Base-by-base conservation (phyloP, 2,113 vertebrate species). In the Sander vitreus region DNA sequence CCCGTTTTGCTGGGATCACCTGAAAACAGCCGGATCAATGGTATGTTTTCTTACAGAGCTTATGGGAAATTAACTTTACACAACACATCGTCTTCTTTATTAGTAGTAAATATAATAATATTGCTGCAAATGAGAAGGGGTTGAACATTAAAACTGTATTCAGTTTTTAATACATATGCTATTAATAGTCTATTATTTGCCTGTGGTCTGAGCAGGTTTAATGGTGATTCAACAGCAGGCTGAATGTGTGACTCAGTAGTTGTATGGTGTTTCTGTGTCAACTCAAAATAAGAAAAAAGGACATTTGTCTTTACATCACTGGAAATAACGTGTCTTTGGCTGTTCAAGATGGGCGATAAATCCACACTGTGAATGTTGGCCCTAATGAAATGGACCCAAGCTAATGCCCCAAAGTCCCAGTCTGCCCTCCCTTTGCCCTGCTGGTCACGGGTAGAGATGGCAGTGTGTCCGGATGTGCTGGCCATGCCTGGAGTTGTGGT, bases 211-310 rank as follows among this genome's bases (percentile, higher is more conserved):
- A 60, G 72, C 77, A 84, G 71, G 76, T 85, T 88, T 72, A 33
- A 62, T 73, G 60, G 73, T 92, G 90, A 93, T 91, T 92, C 90
- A 91, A 62, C 92, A 82, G 73, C 87, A 91, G 90, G 50, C 85
- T 85, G 72, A 62, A 62, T 79, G 36, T 73, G 71, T 91, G 88
- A 88, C 72, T 91, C 85, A 90, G 74, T 70, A 51, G 45, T 36
- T 81, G 73, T 16, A 39, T 83, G 69, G 63, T 84, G 66, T 60
- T 48, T 27, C 33, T 87, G 53, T 80, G 76, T 79, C 72, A 77
- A 27, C 53, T 47, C 6, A 45, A n/a, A 27, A 57, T 23, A 2
- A 25, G 0, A 11, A 45, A 30, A 55, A 69, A 62, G 27, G 10
- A 79, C 21, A 25, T 47, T 55, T 64, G 4, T 33, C 54, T 62